Evolutionary conservation across 2,113 vertebrate genomes (phyloP).

Genomic region (Cichladusa arquata): DNA sequence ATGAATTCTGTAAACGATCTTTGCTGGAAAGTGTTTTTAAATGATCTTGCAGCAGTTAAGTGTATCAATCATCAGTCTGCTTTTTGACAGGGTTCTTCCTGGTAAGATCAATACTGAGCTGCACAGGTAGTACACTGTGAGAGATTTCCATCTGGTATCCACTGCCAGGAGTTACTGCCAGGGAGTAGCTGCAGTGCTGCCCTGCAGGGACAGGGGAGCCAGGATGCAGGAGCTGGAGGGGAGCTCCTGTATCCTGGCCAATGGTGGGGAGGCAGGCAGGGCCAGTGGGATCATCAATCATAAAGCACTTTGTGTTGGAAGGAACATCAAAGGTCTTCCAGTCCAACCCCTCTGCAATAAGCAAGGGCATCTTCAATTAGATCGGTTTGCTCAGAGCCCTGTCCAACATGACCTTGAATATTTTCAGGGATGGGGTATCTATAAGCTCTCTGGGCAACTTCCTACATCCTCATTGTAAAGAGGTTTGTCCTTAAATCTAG

Average conservation of each 20-base stretch:
- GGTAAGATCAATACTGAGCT: background rate
- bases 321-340: background rate
- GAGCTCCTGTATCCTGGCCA: no score
- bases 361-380: background rate
- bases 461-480: background rate
- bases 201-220: accelerated
- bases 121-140: background rate
- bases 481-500: background rate
- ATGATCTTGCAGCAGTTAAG: background rate
- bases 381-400: background rate
- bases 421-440: background rate
- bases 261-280: background rate
- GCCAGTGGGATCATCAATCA: background rate
- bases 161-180: background rate
- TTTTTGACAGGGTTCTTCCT: background rate
- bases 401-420: background rate
- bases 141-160: background rate
- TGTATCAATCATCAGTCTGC: background rate
- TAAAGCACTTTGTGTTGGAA: background rate
- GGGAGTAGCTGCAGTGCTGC: background rate
- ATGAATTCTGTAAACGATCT: background rate
- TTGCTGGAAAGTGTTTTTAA: background rate
- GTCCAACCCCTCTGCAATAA: background rate
- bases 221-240: background rate
- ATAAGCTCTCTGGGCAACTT: background rate